These are phyloP conservation scores for Hylaea fasciaria DNA, from an alignment of 2,888 invertebrate genomes.

Conservation along the genomic window DNA sequence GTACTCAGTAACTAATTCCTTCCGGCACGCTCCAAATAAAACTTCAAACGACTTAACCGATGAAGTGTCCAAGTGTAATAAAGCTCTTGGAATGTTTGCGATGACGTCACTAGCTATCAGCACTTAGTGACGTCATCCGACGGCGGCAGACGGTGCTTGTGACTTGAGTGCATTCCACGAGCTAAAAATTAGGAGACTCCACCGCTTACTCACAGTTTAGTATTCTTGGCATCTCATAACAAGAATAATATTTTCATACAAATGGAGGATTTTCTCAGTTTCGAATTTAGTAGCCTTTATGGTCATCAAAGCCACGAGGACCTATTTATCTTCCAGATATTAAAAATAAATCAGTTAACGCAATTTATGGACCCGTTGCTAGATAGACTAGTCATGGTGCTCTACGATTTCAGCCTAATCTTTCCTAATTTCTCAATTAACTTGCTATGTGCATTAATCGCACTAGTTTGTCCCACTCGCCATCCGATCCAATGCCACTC, in stretches of 20 bases:
- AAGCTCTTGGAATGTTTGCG: conserved; percentile 14
- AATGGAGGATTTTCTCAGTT: too few species aligned
- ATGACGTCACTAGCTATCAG: conserved; percentile 18
- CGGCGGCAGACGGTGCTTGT: conserved; percentile 20
- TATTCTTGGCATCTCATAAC: too few species aligned
- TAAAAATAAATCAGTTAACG: too few species aligned
- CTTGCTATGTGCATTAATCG: too few species aligned
- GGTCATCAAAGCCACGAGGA: too few species aligned
- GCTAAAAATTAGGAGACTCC: not conserved
- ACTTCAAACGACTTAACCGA: conserved; percentile 15
- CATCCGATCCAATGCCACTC: not conserved
- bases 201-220: not conserved
- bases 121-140: conserved; percentile 18
- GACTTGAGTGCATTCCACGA: conserved; percentile 9
- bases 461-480: not conserved
- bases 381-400: too few species aligned
- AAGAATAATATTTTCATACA: too few species aligned
- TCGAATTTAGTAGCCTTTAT: too few species aligned
- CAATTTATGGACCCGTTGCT: too few species aligned
- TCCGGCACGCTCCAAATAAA: conserved; percentile 19
- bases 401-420: too few species aligned
- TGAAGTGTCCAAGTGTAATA: conserved; percentile 24
- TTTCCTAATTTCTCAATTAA: too few species aligned
- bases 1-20: conserved; percentile 14
- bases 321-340: too few species aligned